Conservation (phyloP, 2,888 invertebrate genomes). For the Cephalotes varians region DNA sequence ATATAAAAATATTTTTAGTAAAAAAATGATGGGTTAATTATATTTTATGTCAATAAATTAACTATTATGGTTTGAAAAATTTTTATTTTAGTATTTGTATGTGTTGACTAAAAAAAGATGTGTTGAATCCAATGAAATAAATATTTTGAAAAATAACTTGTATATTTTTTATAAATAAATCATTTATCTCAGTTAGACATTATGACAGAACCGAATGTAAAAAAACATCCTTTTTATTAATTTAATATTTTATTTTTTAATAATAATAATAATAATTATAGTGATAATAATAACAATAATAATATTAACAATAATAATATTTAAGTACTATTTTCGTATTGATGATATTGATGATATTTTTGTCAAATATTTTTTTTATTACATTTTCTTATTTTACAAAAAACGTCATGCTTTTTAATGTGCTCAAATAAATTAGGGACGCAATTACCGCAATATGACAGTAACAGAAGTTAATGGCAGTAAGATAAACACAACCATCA, state of each 20-base stretch:
- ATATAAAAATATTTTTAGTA: background rate
- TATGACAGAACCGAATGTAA: background rate
- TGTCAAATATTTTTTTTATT: background rate
- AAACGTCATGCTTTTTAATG: background rate
- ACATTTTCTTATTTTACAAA: background rate
- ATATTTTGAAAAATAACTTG: background rate
- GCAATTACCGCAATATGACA: constrained; percentile 55
- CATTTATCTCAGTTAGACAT: background rate
- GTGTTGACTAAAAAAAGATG: background rate
- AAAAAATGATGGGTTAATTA: background rate
- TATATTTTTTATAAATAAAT: background rate
- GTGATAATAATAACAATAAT: background rate
- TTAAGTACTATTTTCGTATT: background rate
- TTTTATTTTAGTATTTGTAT: background rate
- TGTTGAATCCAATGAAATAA: background rate
- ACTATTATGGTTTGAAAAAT: background rate
- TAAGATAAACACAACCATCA: constrained; percentile 32
- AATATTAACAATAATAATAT: background rate
- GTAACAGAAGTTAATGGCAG: constrained; percentile 60
- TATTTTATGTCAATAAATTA: background rate
- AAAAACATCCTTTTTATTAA: background rate
- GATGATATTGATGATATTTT: background rate
- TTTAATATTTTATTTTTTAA: background rate
- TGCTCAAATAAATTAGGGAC: background rate
- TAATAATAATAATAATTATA: background rate